phyloP scores from a whole-genome alignment of 2,888 invertebrate species.

The Exephanes ischioxanthus region DNA sequence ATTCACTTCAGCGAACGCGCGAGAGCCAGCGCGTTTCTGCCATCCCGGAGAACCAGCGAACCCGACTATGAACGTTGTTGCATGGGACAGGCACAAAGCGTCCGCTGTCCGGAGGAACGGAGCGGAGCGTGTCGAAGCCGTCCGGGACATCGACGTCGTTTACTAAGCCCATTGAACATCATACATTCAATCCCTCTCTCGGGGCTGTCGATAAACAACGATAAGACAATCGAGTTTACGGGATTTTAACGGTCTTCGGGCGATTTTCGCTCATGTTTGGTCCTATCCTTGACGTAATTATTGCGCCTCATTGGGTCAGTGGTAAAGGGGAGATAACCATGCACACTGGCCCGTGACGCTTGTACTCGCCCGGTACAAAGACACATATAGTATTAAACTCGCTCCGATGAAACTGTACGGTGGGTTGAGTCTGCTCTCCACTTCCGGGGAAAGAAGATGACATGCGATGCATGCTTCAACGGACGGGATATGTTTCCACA shows the following conservation, averaged over 20 bases:
- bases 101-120: slow-evolving; percentile 31
- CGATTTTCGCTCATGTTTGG: slow-evolving; percentile 11
- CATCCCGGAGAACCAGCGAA: slow-evolving; percentile 44
- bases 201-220: slow-evolving; percentile 23
- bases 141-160: slow-evolving; percentile 56
- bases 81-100: slow-evolving; percentile 39
- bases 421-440: not conserved
- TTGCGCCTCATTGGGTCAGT: slow-evolving; percentile 55
- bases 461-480: slow-evolving; percentile 21
- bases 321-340: slow-evolving; percentile 34
- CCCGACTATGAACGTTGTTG: slow-evolving; percentile 45
- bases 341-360: slow-evolving; percentile 48
- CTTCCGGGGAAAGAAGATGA: slow-evolving; percentile 38
- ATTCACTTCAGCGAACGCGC: slow-evolving; percentile 56
- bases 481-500: not conserved
- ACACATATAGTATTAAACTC: not conserved
- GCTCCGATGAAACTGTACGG: not conserved
- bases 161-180: slow-evolving; percentile 43
- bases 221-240: slow-evolving; percentile 42
- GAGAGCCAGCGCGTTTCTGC: slow-evolving; percentile 47
- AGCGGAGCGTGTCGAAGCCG: slow-evolving; percentile 57
- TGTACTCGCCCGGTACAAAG: slow-evolving; percentile 32
- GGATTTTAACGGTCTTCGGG: slow-evolving; percentile 39
- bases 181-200: not conserved
- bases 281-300: slow-evolving; percentile 46